Percentiles rank a stretch among this genome's conserved stretches.
phyloP scores from a whole-genome alignment of 2,113 vertebrate species.

The Megaceryle torquata region DNA sequence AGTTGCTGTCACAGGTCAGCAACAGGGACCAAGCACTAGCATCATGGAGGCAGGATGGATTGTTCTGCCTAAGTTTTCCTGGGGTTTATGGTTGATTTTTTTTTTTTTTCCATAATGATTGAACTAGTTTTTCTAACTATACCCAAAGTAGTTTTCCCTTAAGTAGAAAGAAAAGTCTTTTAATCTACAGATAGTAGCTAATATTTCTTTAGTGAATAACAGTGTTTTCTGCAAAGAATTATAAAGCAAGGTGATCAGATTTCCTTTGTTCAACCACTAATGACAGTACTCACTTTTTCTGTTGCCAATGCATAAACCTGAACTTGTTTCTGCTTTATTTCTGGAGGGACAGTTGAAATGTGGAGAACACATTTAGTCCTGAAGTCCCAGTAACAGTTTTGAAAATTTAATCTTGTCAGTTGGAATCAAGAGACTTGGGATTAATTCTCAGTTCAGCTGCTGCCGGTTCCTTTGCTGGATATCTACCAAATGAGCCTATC shows the following conservation, averaged over 20 bases:
- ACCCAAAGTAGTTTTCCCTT: not conserved
- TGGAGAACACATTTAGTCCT: not conserved
- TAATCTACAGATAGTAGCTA: not conserved
- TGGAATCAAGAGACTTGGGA: not conserved
- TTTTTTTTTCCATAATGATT: not conserved
- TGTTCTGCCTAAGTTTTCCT: not conserved
- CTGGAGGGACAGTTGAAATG: not conserved
- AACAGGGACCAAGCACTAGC: not conserved
- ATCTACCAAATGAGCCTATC: not conserved
- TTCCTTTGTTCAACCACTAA: not conserved
- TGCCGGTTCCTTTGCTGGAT: not conserved
- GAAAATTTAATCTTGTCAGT: not conserved
- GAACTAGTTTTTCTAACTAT: not conserved
- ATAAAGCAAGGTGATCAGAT: not conserved
- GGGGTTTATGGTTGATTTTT: not conserved
- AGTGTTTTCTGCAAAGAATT: not conserved
- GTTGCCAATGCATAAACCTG: not conserved
- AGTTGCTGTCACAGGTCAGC: not conserved
- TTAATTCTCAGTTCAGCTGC: not conserved
- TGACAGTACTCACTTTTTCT: not conserved
- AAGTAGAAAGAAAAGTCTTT: not conserved
- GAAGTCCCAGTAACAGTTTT: not conserved
- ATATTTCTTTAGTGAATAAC: not conserved
- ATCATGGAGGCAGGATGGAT: fast-evolving
- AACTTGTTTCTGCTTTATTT: not conserved